Evolutionary conservation across 2,797 vertebrate species (phyloP), one percentile per base, ranked within the genome.

Genomic region (Hemitrygon akajei): DNA sequence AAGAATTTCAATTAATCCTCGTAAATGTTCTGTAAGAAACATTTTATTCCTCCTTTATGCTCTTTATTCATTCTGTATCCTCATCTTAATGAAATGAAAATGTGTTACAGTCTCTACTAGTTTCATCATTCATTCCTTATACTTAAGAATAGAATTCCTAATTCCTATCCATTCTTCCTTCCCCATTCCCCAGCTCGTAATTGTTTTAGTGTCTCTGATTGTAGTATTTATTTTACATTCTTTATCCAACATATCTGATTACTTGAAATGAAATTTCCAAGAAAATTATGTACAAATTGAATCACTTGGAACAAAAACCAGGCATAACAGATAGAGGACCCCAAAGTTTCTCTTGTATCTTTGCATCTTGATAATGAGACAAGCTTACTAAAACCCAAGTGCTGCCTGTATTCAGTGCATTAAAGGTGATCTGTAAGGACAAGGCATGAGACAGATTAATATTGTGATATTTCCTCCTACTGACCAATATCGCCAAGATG

Each of bases 371-470:
- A 34, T 69, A 69, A 69, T 69, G 69, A 69, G n/a, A 34, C 58
- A 87, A 60, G 84, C 30, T 87, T 89, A 69, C 63, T 89, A 69
- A 22, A 66, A 7, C 86, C 60, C 7, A 89, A 89, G 37, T 63
- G 60, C 34, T 69, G 63, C 63, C 60, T 69, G n/a, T 18, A 69
- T 3, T 69, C 86, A 89, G 63, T 69, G 63, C 63, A 89, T 63
- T 66, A 89, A 66, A 37, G n/a, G 56, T 69, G 69, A 89, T 89
- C n/a, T 89, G 86, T 69, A 37, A 22, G 63, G 86, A 89, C 63
- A 89, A 63, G 11, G n/a, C 60, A 37, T 66, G 86, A 69, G 86
- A 37, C 69, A 63, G 16, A 37, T n/a, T 34, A 69, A 18, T 37
- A n/a, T 22, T 69, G 60, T 89, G 86, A 69, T 69, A 10, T 34